Evolutionary conservation across 1,140 invertebrate genomes (phyloP).

Genomic region (Apocrypta bakeri): DNA sequence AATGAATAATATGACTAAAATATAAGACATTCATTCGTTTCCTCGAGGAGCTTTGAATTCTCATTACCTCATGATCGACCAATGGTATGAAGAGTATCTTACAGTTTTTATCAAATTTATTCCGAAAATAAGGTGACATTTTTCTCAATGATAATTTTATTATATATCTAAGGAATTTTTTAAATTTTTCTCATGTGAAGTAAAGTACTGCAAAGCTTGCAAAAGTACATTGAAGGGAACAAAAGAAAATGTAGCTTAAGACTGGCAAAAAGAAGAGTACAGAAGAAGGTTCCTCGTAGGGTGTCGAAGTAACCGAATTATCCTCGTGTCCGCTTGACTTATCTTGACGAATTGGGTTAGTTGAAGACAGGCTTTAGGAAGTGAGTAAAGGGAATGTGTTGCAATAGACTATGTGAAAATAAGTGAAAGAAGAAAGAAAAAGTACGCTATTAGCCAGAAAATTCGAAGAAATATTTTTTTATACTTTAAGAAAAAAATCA

Average conservation of each 20-base stretch:
- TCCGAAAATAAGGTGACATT: no score
- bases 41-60: no score
- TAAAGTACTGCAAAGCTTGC: no score
- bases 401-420: slow-evolving; percentile 44
- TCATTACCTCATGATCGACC: no score
- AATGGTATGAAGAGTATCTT: no score
- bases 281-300: background rate
- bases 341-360: slow-evolving; percentile 61
- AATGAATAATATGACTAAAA: no score
- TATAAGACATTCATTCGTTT: no score
- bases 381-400: slow-evolving; percentile 40
- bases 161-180: no score
- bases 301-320: slow-evolving; percentile 60
- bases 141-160: no score
- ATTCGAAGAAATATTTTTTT: slow-evolving; percentile 30
- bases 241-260: background rate
- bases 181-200: no score
- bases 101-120: no score
- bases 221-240: background rate
- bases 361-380: slow-evolving; percentile 50
- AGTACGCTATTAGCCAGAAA: slow-evolving; percentile 27
- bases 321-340: slow-evolving; percentile 56
- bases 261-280: slow-evolving; percentile 5
- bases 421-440: slow-evolving; percentile 19
- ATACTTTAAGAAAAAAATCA: background rate